Conservation (phyloP, 2,113 vertebrate species). For the Mastomys natalensis region DNA sequence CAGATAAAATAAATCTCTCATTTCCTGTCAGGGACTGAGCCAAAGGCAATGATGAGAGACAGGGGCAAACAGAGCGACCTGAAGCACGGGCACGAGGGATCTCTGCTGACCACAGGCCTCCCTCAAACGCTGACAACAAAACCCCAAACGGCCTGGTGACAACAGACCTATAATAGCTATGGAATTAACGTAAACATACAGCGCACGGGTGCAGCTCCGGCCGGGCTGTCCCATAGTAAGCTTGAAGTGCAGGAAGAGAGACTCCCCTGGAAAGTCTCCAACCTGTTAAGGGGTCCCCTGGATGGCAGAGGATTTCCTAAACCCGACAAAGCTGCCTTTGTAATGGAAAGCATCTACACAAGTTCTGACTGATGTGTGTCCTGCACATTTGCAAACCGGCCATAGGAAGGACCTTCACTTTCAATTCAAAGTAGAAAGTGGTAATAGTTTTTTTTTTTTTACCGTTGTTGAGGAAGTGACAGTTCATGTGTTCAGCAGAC, state of each 20-base stretch:
- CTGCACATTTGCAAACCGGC: neutral
- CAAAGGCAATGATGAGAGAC: constrained; percentile 89
- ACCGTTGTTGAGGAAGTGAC: neutral
- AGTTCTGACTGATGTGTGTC: neutral
- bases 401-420: neutral
- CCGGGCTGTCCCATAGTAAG: neutral
- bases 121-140: constrained; percentile 83
- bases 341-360: neutral
- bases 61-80: constrained; percentile 81
- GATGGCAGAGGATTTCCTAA: neutral
- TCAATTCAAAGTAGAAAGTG: neutral
- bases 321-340: neutral
- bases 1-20: constrained; percentile 91
- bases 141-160: constrained; percentile 78
- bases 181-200: constrained; percentile 64
- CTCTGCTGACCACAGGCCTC: constrained; percentile 80
- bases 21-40: constrained; percentile 90
- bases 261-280: neutral
- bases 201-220: neutral
- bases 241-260: neutral
- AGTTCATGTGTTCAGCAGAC: neutral
- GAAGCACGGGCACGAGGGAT: constrained; percentile 81
- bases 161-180: constrained; percentile 74
- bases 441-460: neutral
- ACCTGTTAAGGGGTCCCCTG: neutral